phyloP scores from a whole-genome alignment of 2,113 vertebrate species.

The Scopus umbretta region DNA sequence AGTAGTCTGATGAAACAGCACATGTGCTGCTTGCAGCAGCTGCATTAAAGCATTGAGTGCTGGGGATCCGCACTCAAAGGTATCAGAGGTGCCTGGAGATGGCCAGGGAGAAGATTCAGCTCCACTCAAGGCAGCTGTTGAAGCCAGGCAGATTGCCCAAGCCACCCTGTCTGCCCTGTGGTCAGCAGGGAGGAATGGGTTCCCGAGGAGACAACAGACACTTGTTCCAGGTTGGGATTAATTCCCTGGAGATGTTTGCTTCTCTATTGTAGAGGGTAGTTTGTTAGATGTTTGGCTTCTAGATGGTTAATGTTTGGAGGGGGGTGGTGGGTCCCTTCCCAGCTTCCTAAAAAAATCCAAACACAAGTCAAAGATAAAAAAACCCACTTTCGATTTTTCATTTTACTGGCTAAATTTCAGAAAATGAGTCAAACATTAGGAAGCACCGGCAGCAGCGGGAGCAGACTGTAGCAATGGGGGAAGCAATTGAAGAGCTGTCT shows the following conservation, averaged over 20 bases:
- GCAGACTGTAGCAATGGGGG: background rate
- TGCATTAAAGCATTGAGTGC: background rate
- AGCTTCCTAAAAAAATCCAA: background rate
- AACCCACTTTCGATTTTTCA: rapidly evolving
- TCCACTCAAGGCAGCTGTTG: background rate
- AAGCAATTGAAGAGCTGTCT: background rate
- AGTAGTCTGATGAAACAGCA: background rate
- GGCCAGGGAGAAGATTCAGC: background rate
- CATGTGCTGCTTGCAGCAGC: background rate
- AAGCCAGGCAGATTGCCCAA: background rate
- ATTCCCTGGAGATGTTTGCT: background rate
- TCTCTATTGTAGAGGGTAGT: rapidly evolving
- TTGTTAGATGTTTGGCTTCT: background rate
- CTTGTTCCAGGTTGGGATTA: background rate
- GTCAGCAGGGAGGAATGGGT: background rate
- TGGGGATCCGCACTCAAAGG: rapidly evolving
- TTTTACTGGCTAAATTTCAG: background rate
- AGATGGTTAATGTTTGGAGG: too few species aligned
- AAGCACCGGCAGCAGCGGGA: background rate
- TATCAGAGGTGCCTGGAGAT: background rate
- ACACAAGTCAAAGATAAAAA: background rate
- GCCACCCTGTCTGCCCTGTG: background rate
- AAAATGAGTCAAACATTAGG: background rate
- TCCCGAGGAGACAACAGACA: background rate
- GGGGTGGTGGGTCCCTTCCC: background rate